Conservation (phyloP, 2,888 invertebrate species). For the Rhogogaster chlorosoma region DNA sequence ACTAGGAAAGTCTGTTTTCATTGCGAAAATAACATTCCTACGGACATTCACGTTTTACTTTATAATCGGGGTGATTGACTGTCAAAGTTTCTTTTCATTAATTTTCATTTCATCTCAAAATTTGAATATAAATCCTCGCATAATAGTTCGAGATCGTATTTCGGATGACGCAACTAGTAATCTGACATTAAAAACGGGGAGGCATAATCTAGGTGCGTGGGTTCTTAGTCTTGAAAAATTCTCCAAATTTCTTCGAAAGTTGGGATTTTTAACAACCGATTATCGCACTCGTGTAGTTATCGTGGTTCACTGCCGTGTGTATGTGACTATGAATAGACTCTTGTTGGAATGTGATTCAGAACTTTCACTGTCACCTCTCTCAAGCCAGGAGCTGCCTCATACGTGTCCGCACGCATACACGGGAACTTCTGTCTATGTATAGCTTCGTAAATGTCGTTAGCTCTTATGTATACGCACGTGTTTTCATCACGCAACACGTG, state of each 20-base stretch:
- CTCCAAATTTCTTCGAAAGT: constrained; percentile 25
- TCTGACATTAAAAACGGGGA: neutral
- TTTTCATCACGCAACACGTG: constrained; percentile 19
- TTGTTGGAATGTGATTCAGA: constrained; percentile 69
- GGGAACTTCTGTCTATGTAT: neutral
- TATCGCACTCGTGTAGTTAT: constrained; percentile 60
- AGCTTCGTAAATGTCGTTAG: neutral
- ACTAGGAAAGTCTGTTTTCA: neutral
- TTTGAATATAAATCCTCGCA: neutral
- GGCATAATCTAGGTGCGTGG: neutral
- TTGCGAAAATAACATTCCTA: neutral
- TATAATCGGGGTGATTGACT: neutral
- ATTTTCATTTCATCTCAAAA: neutral
- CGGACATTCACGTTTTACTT: neutral
- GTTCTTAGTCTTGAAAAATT: constrained; percentile 24
- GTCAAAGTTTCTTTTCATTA: neutral
- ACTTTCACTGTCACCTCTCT: constrained; percentile 73
- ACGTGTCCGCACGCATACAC: neutral
- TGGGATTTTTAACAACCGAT: constrained; percentile 57
- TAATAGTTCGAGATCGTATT: neutral
- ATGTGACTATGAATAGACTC: constrained; percentile 65
- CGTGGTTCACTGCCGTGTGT: constrained; percentile 59
- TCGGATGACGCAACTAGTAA: neutral
- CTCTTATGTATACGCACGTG: constrained; percentile 11
- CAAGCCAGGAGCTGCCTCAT: constrained; percentile 29